Evolutionary conservation across 1,140 invertebrate species (phyloP), one percentile per base, ranked within the genome.

Genomic region (Aphaenogaster rudis): DNA sequence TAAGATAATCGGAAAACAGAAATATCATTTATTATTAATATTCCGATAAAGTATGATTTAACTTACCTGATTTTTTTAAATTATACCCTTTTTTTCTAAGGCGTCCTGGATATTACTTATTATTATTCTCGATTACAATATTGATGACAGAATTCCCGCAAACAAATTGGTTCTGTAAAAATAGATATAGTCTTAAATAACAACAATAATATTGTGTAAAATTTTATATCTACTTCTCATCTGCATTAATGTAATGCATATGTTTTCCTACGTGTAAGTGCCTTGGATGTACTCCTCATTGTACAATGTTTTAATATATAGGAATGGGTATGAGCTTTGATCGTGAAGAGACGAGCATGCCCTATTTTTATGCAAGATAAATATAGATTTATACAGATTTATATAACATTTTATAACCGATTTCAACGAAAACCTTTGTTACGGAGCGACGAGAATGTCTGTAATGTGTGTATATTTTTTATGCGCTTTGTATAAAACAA

Each of bases 381-480:
- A 81, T 57, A 71, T 80, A 81, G n/a, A 50, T 57, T 71, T 71
- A 76, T 45, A 45, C 11, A 54, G 33, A 74, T 39, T 74, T 36
- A n/a, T 72, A 8, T 59, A 82, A 57, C 48, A 57, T 72, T 71
- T 61, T 84, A 42, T 74, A 59, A 61, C 4, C 8, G 21, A 54
- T 54, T 82, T 77, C 42, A 84, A n/a, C 2, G 52, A 74, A 72
- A 84, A 69, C 39, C 50, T 64, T 76, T 88, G 42, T 85, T 69
- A 74, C 59, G 13, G 28, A 84, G 2, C 0, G 28, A 88, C 39
- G 21, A 45, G 17, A 84, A 45, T 28, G 52, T 85, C 50, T 59
- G n/a, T 36, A 76, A 42, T 64, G 59, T 63, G 42, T 71, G 21
- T 74, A 78, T 88, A 78, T 88, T 89, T 89, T 89, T n/a, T 77